A percentile compares a stretch with the other conserved stretches of the same genome.
Evolutionary conservation across 92 coral and sea anemone species (phyloP).

Genomic region (Scolanthus callimorphus): DNA sequence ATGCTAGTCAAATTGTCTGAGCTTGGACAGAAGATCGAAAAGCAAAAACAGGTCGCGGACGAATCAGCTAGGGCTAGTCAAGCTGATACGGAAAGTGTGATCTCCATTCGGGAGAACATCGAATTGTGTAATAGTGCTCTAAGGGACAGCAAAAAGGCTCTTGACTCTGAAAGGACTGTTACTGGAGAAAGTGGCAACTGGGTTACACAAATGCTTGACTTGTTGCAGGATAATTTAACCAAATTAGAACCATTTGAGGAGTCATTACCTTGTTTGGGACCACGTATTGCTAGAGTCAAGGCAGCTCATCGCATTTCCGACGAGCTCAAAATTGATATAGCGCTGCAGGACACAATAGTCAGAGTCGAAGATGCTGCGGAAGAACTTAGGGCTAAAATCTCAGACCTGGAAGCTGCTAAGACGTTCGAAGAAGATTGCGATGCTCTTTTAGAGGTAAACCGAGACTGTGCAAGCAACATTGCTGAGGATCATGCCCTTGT

Average conservation of each 20-base stretch:
- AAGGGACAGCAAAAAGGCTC: conserved; percentile 7
- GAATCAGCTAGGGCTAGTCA: conserved; percentile 18
- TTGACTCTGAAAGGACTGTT: conserved; percentile 14
- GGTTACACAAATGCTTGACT: conserved; percentile 19
- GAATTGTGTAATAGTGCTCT: conserved; percentile 17
- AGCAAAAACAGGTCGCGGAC: conserved; percentile 14
- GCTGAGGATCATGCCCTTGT: too few species aligned
- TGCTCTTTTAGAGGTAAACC: neutral
- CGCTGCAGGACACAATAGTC: conserved; percentile 19
- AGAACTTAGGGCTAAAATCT: conserved; percentile 15
- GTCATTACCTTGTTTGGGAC: conserved; percentile 7
- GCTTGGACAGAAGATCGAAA: conserved; percentile 33
- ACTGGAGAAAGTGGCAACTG: conserved; percentile 28
- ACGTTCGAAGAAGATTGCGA: conserved; percentile 17
- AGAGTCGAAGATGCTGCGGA: conserved; percentile 7
- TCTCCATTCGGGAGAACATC: conserved; percentile 16
- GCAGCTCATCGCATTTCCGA: too few species aligned
- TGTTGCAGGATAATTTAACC: conserved; percentile 1
- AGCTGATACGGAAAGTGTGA: conserved; percentile 15
- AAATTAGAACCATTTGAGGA: conserved; percentile 32
- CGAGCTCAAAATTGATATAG: conserved; percentile 31
- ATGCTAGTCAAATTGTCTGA: conserved; percentile 13
- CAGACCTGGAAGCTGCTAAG: neutral
- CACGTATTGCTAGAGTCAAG: conserved; percentile 3
- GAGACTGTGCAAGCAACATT: too few species aligned